These are phyloP conservation scores for Mesocricetus auratus DNA, from an alignment of 2,113 vertebrate genomes.

Conservation along the genomic window DNA sequence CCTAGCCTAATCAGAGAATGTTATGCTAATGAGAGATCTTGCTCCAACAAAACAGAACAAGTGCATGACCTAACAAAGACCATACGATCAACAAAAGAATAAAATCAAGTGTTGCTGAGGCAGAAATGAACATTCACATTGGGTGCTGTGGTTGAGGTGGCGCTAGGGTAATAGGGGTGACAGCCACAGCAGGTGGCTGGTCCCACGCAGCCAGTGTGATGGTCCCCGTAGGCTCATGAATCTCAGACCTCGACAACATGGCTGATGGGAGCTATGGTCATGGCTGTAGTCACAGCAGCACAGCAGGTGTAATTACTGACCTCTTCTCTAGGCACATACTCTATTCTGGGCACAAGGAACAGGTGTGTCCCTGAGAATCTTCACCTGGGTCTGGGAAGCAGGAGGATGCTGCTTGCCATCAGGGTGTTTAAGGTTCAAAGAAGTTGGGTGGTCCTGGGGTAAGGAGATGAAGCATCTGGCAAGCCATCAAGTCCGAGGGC, in stretches of 20 bases:
- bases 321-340: not conserved
- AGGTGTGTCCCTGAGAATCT: not conserved
- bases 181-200: not conserved
- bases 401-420: not conserved
- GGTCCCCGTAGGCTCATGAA: no score
- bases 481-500: not conserved
- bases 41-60: not conserved
- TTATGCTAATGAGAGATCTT: not conserved
- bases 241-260: accelerated
- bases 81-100: accelerated
- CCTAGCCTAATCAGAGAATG: not conserved
- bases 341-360: not conserved
- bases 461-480: not conserved
- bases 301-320: accelerated
- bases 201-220: not conserved
- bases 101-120: not conserved
- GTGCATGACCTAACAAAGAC: not conserved
- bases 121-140: accelerated
- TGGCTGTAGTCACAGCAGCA: not conserved
- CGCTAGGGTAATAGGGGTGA: not conserved
- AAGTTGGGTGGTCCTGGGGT: not conserved
- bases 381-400: not conserved
- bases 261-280: accelerated
- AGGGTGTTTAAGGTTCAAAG: not conserved
- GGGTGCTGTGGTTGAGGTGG: accelerated